Base-by-base conservation (phyloP, 2,888 invertebrate genomes). In the Serrognathus titanus region DNA sequence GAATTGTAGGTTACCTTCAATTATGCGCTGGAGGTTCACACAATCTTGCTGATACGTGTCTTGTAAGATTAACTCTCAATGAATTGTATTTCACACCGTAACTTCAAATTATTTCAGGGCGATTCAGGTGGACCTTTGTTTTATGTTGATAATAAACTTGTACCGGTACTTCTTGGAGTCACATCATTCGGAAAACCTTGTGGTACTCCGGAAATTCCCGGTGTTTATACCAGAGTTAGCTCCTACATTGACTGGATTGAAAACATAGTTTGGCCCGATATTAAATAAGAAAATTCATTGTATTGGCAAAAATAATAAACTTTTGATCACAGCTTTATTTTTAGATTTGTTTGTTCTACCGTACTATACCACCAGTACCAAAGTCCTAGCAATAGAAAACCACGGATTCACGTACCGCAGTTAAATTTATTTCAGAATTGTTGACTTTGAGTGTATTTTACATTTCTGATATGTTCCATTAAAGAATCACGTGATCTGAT, bases 51-150 rank as follows among this genome's bases (percentile, higher is more conserved):
- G 40, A 40, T 40, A 40, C 40, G 9, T 40, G 40, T 7, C 9
- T 6, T 4, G 40, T 40, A 40, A 40, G 24, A 31, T 16, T 16
- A 31, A 1, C 24, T 6, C 5, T 6, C 6, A 31, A 31, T 31
- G 7, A 31, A 31, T 31, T 31, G 24, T 31, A 31, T 6, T 6
- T 1, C 24, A 31, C 24, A 31, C 3, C 5, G 39, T 39, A 40
- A 40, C 6, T 6, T 4, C 5, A 31, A 31, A 31, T 31, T 2
- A 16, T 55, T 58, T n/a, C 24, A 59, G 79, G 86, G 86, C 7
- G 87, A 88, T 74, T 86, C 85, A 6, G 88, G 88, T n/a, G 86
- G 86, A 2, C 86, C 87, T 1, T 71, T 88, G 24, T 5, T 31
- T 31, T 43, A 43, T 16, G 1, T 43, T 16, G 20, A 8, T 20